Percentiles rank a stretch among this genome's conserved stretches.
phyloP scores from a whole-genome alignment of 2,888 invertebrate species.

The Steinernema carpocapsae region DNA sequence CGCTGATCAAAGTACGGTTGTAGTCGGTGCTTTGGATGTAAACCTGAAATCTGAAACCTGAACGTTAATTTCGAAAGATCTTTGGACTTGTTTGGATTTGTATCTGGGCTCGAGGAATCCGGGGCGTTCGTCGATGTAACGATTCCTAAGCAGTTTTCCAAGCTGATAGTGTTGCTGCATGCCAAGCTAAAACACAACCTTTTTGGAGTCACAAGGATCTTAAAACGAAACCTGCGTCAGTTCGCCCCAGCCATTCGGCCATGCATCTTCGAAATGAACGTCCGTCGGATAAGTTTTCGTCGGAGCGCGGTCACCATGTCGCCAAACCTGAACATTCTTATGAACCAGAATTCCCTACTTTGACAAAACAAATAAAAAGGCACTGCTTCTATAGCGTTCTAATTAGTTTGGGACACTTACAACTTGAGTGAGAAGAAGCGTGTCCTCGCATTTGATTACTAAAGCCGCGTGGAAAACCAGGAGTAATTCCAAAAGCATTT shows the following conservation, averaged over 20 bases:
- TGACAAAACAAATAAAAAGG: no score
- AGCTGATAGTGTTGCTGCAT: constrained; percentile 61
- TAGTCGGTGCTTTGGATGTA: constrained; percentile 69
- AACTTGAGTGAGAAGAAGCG: not conserved
- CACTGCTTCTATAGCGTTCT: no score
- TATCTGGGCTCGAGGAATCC: constrained; percentile 4
- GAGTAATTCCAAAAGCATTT: not conserved
- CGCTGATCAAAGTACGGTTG: constrained; percentile 77
- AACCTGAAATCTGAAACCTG: constrained; percentile 50
- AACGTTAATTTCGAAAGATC: not conserved
- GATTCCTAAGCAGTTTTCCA: constrained; percentile 50
- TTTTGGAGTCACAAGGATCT: not conserved
- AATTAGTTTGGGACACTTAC: not conserved
- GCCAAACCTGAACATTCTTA: constrained; percentile 38
- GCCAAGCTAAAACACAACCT: constrained; percentile 59
- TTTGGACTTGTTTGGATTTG: constrained; percentile 14
- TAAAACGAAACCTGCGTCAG: constrained; percentile 50
- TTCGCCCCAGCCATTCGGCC: constrained; percentile 45
- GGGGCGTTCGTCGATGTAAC: constrained; percentile 52
- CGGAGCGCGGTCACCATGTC: constrained; percentile 44
- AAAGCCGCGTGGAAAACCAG: not conserved
- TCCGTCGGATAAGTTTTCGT: constrained; percentile 40
- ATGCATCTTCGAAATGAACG: constrained; percentile 39
- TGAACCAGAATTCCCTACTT: no score
- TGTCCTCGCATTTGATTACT: not conserved